Percentiles rank a stretch among this genome's conserved stretches.
Conservation (phyloP, 2,888 invertebrate genomes). For the Keiferia lycopersicella region DNA sequence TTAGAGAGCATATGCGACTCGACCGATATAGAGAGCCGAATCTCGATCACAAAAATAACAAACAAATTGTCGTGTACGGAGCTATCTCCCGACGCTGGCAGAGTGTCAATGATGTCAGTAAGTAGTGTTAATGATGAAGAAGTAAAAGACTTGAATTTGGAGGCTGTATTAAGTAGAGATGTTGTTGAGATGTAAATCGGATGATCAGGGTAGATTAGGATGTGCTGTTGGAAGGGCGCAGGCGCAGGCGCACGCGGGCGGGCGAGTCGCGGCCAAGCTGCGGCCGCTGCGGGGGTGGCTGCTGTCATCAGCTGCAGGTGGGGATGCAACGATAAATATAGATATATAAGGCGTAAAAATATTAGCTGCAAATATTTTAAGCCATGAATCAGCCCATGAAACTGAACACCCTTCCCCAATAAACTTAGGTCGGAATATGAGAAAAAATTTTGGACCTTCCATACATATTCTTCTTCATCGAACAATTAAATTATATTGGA, state of each 20-base stretch:
- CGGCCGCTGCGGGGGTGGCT: too few relatives aligned
- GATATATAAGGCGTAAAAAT: too few relatives aligned
- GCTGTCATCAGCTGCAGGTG: too few relatives aligned
- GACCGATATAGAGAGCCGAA: slow-evolving; percentile 74
- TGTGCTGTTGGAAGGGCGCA: neutral
- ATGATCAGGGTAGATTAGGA: slow-evolving; percentile 11
- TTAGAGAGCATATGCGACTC: slow-evolving; percentile 66
- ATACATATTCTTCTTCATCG: too few relatives aligned
- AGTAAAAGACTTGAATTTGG: slow-evolving; percentile 67
- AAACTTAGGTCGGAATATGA: too few relatives aligned
- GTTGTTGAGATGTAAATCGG: slow-evolving; percentile 64
- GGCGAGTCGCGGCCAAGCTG: neutral
- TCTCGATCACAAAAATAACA: slow-evolving; percentile 78
- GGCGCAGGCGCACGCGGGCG: neutral
- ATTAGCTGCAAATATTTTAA: too few relatives aligned
- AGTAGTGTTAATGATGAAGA: slow-evolving; percentile 72
- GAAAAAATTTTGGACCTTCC: too few relatives aligned
- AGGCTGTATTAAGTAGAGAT: slow-evolving; percentile 60
- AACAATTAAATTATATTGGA: too few relatives aligned
- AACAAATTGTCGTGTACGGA: slow-evolving; percentile 73
- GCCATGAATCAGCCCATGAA: too few relatives aligned
- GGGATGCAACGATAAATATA: too few relatives aligned
- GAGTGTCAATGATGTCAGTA: slow-evolving; percentile 65
- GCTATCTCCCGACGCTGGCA: slow-evolving; percentile 53
- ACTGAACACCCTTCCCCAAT: too few relatives aligned